Evolutionary conservation across 2,888 invertebrate species (phyloP).

Genomic region (Hermaeophaga mercurialis): DNA sequence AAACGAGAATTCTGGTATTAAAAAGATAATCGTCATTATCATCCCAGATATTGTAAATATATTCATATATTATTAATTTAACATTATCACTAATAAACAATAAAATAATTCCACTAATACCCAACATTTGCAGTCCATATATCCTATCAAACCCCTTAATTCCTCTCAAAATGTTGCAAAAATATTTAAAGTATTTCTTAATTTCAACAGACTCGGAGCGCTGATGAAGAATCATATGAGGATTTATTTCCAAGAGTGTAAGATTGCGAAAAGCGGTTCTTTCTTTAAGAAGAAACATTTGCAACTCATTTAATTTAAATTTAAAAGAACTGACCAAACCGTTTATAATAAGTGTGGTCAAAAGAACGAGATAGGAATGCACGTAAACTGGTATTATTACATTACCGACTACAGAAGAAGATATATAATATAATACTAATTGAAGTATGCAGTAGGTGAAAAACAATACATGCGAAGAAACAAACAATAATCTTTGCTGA

Average conservation of each 20-base stretch:
- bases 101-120: slow-evolving; percentile 20
- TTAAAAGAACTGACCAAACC: slow-evolving; percentile 13
- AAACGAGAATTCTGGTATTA: neutral
- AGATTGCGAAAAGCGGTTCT: neutral
- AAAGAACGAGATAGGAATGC: slow-evolving; percentile 16
- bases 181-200: neutral
- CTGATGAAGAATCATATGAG: slow-evolving; percentile 15
- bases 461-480: neutral
- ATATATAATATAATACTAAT: neutral
- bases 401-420: neutral
- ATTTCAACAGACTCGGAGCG: neutral
- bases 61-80: slow-evolving; percentile 9
- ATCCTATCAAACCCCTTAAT: slow-evolving; percentile 28
- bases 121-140: slow-evolving; percentile 32
- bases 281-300: slow-evolving; percentile 3
- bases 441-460: neutral
- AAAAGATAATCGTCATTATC: neutral
- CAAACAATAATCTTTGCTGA: neutral
- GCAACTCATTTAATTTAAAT: slow-evolving; percentile 1
- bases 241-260: slow-evolving; percentile 17
- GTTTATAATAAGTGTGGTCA: slow-evolving; percentile 19
- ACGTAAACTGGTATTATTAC: slow-evolving; percentile 10
- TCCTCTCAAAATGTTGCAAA: slow-evolving; percentile 13
- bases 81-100: slow-evolving; percentile 23
- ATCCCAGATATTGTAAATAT: neutral